Base-by-base conservation (phyloP, 2,113 vertebrate species). In the Brachirus orientalis region DNA sequence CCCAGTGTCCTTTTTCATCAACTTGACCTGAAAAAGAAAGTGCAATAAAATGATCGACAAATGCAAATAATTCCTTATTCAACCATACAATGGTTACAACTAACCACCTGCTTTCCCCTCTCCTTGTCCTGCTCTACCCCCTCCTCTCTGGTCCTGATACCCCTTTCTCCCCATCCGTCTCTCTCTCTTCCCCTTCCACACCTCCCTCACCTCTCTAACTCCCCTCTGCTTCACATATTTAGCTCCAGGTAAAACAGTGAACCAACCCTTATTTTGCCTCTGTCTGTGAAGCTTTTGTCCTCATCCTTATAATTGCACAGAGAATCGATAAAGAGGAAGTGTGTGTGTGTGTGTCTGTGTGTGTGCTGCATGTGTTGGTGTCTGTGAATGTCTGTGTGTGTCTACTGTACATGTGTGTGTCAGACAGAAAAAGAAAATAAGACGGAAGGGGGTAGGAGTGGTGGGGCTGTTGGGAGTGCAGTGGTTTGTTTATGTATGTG, bases 231-330 rank as follows among this genome's bases (percentile, higher is more conserved):
- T 94, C 93, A 90, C 90, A 92, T 93, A 89, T 95, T 94, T 96
- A 90, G 94, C 96, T 96, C 84, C 94, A 95, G 95, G 95, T 96
- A 92, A 95, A 92, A 94, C 93, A 94, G 85, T 84, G 88, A 92
- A 91, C 90, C 85, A 87, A 93, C 94, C 75, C 94, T 95, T 95
- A 92, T 94, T 93, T 92, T 86, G 86, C 91, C 57, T 77, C 88
- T 91, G 91, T 91, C 92, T 95, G 93, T 94, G 91, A 94, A 94
- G 93, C 94, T 93, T 91, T 89, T 91, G 89, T 94, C 88, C 87
- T 88, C 69, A 77, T 69, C 62, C 69, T 86, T 41, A 46, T 89
- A 88, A 90, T 86, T 89, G 91, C 90, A 85, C 83, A 83, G 64
- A 90, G 90, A 93, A 92, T 92, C 65, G 86, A 89, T 79, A 80